Conservation (phyloP, 2,113 vertebrate species). For the Paradoxurus hermaphroditus region DNA sequence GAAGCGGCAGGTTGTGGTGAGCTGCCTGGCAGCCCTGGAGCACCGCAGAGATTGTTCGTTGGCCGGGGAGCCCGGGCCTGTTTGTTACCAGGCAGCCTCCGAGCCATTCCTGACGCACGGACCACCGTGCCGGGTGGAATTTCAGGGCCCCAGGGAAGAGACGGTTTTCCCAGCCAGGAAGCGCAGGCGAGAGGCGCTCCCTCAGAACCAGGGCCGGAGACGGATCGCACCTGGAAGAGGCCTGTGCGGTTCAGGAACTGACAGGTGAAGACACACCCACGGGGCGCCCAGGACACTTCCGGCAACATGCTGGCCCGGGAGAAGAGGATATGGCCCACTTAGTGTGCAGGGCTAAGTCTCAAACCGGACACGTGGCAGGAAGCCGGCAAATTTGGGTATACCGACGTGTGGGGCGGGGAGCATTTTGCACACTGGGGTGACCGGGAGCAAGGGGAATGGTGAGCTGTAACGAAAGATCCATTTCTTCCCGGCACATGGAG, state of each 20-base stretch:
- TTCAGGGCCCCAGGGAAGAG: background rate
- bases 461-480: fast-evolving
- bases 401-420: background rate
- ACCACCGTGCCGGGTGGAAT: background rate
- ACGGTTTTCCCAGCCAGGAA: background rate
- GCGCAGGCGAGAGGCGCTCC: background rate
- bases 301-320: fast-evolving
- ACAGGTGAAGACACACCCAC: fast-evolving
- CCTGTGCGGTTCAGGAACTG: fast-evolving
- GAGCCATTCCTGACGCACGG: fast-evolving
- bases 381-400: background rate
- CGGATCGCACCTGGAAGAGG: fast-evolving
- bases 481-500: background rate
- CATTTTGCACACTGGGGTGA: background rate
- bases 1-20: conserved; percentile 8
- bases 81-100: fast-evolving
- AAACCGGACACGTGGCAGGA: background rate
- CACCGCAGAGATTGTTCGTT: no score
- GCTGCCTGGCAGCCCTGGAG: background rate
- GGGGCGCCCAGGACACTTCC: fast-evolving
- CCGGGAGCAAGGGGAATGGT: background rate
- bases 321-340: fast-evolving
- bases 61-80: fast-evolving
- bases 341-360: background rate
- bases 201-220: background rate